Percentiles rank a stretch among this genome's conserved stretches.
Evolutionary conservation across 64 coral and sea anemone species (phyloP).

Genomic region (Montipora sp.): DNA sequence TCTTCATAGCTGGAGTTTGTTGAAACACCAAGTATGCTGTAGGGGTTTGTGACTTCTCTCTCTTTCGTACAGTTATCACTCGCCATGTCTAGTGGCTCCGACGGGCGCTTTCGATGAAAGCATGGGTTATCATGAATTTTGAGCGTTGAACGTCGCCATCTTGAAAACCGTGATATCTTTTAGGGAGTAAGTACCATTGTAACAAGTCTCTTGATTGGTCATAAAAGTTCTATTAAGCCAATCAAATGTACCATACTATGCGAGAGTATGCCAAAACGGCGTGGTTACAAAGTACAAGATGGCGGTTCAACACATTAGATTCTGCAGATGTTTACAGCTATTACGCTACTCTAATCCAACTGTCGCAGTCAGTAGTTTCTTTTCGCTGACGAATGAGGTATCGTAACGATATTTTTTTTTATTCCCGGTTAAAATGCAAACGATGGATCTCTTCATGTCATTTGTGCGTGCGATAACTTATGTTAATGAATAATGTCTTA

Average conservation of each 20-base stretch:
- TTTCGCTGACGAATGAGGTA: neutral
- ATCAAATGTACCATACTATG: slow-evolving; percentile 23
- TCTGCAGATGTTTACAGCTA: neutral
- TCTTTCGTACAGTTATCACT: neutral
- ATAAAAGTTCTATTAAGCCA: neutral
- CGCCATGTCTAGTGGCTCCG: neutral
- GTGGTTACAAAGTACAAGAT: slow-evolving; percentile 5
- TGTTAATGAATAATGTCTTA: no score
- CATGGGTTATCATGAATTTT: no score
- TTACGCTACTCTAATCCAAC: neutral
- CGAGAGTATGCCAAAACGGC: no score
- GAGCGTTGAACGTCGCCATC: neutral
- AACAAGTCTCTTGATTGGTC: slow-evolving; percentile 32
- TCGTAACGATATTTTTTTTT: neutral
- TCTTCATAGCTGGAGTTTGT: slow-evolving; percentile 65
- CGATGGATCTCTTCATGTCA: no score
- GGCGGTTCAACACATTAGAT: neutral
- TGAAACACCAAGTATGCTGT: slow-evolving; percentile 82
- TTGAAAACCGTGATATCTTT: neutral
- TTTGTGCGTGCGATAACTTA: no score
- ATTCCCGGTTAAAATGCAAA: no score
- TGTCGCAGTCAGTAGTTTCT: neutral
- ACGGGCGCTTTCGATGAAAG: no score
- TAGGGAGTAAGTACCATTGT: neutral
- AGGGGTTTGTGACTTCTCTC: slow-evolving; percentile 41